phyloP scores from a whole-genome alignment of 2,797 vertebrate genomes.

The Chaetophractus vellerosus region DNA sequence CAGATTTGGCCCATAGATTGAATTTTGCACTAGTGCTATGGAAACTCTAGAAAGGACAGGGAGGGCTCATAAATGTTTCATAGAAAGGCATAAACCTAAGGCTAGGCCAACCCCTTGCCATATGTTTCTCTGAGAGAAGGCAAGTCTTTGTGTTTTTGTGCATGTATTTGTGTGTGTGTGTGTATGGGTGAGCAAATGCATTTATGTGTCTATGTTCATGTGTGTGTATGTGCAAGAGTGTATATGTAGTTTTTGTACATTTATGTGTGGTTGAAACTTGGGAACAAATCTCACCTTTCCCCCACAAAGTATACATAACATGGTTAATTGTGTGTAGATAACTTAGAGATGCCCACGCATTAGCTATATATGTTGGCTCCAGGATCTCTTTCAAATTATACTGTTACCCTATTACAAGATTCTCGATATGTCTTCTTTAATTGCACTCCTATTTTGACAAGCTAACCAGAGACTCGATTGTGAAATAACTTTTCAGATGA shows the following conservation, averaged over 20 bases:
- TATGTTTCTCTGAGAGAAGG: neutral
- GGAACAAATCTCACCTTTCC: neutral
- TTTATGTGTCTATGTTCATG: neutral
- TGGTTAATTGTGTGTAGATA: neutral
- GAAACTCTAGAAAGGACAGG: neutral
- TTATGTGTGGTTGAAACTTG: neutral
- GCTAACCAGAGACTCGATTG: conserved; percentile 18
- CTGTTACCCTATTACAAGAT: neutral
- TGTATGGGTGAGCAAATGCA: neutral
- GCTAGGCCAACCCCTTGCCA: neutral
- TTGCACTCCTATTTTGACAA: conserved; percentile 16
- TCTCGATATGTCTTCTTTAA: neutral
- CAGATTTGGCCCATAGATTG: neutral
- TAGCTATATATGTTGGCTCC: conserved; percentile 24
- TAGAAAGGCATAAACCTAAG: neutral
- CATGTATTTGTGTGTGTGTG: neutral
- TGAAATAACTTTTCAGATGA: conserved; percentile 37
- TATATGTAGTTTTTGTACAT: neutral
- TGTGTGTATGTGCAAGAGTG: neutral
- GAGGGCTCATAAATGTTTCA: neutral
- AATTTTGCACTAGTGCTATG: neutral
- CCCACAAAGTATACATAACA: neutral
- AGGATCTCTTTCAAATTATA: conserved; percentile 25
- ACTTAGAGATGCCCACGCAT: neutral
- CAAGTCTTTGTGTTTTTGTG: neutral